These are phyloP conservation scores for Apteryx mantelli DNA, from an alignment of 2,113 vertebrate species.

Conservation along the genomic window DNA sequence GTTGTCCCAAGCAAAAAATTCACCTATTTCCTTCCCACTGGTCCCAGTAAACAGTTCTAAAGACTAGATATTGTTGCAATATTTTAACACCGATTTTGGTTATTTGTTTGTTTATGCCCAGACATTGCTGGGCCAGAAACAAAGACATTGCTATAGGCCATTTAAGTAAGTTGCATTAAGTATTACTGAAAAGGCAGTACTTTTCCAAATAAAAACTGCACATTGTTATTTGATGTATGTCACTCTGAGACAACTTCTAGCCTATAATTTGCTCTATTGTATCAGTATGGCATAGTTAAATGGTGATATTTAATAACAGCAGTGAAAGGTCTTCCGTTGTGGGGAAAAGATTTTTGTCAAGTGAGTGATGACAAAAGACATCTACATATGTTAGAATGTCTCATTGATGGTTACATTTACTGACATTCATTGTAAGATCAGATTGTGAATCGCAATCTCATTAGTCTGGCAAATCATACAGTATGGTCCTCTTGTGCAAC, in stretches of 20 bases:
- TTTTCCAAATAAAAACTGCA: background rate
- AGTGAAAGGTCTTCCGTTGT: background rate
- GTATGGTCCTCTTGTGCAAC: background rate
- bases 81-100: background rate
- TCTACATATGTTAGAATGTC: background rate
- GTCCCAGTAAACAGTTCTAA: background rate
- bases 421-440: background rate
- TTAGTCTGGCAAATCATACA: background rate
- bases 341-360: background rate
- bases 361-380: background rate
- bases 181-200: background rate
- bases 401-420: background rate
- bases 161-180: background rate
- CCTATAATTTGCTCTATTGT: background rate
- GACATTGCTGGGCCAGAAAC: background rate
- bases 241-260: background rate
- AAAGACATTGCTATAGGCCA: background rate
- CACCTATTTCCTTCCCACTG: background rate
- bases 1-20: background rate
- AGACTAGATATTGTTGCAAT: background rate
- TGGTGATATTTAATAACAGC: background rate
- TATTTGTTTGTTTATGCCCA: background rate
- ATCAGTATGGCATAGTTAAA: slow-evolving; percentile 15
- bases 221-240: background rate
- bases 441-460: background rate